Evolutionary conservation across 2,888 invertebrate species (phyloP).

Genomic region (Drosophila neotestacea): DNA sequence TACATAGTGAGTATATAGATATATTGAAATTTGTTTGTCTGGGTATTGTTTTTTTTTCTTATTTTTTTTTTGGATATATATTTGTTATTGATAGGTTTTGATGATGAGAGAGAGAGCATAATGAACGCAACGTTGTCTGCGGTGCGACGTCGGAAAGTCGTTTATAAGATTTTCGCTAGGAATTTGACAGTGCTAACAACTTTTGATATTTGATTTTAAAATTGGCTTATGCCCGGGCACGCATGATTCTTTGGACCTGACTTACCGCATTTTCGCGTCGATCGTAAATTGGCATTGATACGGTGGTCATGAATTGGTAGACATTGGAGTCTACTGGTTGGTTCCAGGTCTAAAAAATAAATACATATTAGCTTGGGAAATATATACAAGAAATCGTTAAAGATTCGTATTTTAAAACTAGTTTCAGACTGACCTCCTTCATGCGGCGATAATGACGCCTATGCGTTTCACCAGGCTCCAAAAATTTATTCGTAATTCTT

Average conservation of each 20-base stretch:
- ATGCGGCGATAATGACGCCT: conserved; percentile 81
- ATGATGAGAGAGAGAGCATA: conserved; percentile 28
- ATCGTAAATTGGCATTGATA: conserved; percentile 97
- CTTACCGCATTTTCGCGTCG: conserved; percentile 93
- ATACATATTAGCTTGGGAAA: background rate
- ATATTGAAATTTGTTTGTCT: conserved; percentile 36
- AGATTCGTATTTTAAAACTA: background rate
- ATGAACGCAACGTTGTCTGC: conserved; percentile 50
- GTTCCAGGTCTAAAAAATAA: conserved; percentile 79
- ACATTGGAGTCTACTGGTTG: conserved; percentile 86
- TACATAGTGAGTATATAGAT: conserved; percentile 67
- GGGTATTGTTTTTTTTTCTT: conserved; percentile 27
- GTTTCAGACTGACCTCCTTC: conserved; percentile 71
- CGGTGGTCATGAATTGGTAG: conserved; percentile 95
- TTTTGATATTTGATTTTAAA: conserved; percentile 32
- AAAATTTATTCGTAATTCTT: conserved; percentile 77
- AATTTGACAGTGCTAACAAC: conserved; percentile 69
- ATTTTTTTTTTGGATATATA: conserved; percentile 37
- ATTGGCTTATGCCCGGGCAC: conserved; percentile 19
- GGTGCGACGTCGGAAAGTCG: conserved; percentile 45
- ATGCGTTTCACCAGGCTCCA: conserved; percentile 88
- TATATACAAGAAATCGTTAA: background rate
- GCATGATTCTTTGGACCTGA: conserved; percentile 18
- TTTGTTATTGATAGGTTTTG: conserved; percentile 43
- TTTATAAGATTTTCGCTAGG: conserved; percentile 52